These are phyloP conservation scores for Volucella inflata DNA, from an alignment of 2,888 invertebrate genomes.

Conservation along the genomic window DNA sequence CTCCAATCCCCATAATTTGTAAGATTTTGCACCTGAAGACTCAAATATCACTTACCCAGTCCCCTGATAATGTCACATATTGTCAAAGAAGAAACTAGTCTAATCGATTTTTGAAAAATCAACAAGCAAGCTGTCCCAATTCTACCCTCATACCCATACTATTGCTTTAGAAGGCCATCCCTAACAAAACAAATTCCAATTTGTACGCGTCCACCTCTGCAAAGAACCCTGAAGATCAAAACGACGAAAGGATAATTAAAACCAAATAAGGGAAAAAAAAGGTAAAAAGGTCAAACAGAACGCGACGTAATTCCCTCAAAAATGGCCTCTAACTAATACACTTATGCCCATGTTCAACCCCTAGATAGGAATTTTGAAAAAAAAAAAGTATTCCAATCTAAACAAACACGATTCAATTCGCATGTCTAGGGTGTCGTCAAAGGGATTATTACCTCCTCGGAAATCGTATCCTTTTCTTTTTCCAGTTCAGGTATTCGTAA, in stretches of 20 bases:
- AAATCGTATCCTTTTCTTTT: background rate
- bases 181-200: conserved; percentile 48
- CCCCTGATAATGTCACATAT: conserved; percentile 16
- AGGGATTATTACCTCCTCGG: conserved; percentile 54
- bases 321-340: conserved; percentile 6
- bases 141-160: conserved; percentile 6
- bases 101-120: conserved; percentile 32
- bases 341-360: background rate
- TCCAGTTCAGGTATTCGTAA: background rate
- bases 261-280: conserved; percentile 57
- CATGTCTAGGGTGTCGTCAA: background rate
- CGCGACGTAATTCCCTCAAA: conserved; percentile 35
- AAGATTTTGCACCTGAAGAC: too few species aligned
- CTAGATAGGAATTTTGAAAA: conserved; percentile 1
- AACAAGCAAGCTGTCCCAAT: conserved; percentile 33
- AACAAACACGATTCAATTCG: background rate
- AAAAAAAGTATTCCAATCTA: background rate
- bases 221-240: conserved; percentile 40
- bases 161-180: background rate
- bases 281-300: conserved; percentile 64
- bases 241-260: conserved; percentile 71
- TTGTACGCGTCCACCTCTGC: conserved; percentile 30
- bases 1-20: too few species aligned
- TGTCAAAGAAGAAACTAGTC: conserved; percentile 11
- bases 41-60: background rate